Evolutionary conservation across 2,797 vertebrate species (phyloP).

Genomic region (Neosilurus hyrtlii): DNA sequence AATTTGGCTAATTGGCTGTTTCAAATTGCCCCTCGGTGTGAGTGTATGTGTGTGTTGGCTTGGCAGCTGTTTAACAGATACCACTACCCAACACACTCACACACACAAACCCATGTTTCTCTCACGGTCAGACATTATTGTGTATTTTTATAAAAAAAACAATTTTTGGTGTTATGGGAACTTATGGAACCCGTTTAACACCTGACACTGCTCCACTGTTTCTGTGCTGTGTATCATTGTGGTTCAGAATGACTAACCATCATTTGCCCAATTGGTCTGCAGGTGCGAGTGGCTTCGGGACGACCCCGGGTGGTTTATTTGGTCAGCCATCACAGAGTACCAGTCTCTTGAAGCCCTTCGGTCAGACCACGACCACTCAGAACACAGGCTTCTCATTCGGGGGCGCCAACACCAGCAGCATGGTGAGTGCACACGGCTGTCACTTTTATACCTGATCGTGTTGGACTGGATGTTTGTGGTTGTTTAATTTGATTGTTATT

Average conservation of each 20-base stretch:
- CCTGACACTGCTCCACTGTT: no score
- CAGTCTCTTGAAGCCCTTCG: slow-evolving; percentile 92
- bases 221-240: neutral
- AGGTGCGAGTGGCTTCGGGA: slow-evolving; percentile 76
- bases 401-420: slow-evolving; percentile 84
- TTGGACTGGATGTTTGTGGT: neutral
- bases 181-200: no score
- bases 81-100: no score
- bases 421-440: slow-evolving; percentile 72
- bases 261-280: neutral
- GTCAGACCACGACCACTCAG: slow-evolving; percentile 80
- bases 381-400: slow-evolving; percentile 88
- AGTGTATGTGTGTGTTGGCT: no score
- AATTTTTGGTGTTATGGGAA: no score
- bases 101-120: no score
- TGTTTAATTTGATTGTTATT: neutral
- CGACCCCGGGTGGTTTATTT: slow-evolving; percentile 81
- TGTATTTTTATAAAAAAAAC: no score
- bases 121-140: no score
- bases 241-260: neutral
- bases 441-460: neutral
- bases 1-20: no score
- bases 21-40: no score
- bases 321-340: slow-evolving; percentile 63
- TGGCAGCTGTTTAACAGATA: no score